These are phyloP conservation scores for Dolomedes plantarius DNA, from an alignment of 2,888 invertebrate genomes.

Conservation along the genomic window DNA sequence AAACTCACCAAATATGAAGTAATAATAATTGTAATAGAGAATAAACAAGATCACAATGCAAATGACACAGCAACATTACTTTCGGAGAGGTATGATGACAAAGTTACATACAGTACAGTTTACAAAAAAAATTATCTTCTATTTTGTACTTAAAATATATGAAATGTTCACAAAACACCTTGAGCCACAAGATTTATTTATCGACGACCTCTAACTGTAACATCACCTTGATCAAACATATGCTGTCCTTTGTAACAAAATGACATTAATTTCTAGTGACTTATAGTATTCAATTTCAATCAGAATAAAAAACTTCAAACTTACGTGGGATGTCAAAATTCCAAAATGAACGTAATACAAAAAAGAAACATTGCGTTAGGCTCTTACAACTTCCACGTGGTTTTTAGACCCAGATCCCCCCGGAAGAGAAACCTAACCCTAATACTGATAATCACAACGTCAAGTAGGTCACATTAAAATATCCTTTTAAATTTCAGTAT, in stretches of 20 bases:
- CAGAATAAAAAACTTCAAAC: not conserved
- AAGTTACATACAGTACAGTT: too few relatives aligned
- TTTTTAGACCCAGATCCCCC: not conserved
- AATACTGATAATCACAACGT: not conserved
- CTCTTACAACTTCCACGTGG: not conserved
- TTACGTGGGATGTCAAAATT: not conserved
- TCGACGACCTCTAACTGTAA: not conserved
- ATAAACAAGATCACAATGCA: too few relatives aligned
- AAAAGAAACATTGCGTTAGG: not conserved
- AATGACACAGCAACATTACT: too few relatives aligned
- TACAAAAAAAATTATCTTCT: too few relatives aligned
- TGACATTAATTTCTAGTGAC: not conserved
- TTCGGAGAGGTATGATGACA: too few relatives aligned
- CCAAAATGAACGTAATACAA: not conserved
- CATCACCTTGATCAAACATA: constrained; percentile 3
- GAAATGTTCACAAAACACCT: too few relatives aligned
- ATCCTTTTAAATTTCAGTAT: not conserved
- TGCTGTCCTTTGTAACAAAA: not conserved
- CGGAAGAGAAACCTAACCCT: constrained; percentile 12
- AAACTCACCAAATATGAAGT: too few relatives aligned
- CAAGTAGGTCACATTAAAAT: not conserved
- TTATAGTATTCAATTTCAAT: not conserved
- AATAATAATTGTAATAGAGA: too few relatives aligned
- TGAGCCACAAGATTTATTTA: too few relatives aligned
- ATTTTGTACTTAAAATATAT: too few relatives aligned